Evolutionary conservation across 2,113 vertebrate genomes (phyloP).

Genomic region (Oplegnathus fasciatus): DNA sequence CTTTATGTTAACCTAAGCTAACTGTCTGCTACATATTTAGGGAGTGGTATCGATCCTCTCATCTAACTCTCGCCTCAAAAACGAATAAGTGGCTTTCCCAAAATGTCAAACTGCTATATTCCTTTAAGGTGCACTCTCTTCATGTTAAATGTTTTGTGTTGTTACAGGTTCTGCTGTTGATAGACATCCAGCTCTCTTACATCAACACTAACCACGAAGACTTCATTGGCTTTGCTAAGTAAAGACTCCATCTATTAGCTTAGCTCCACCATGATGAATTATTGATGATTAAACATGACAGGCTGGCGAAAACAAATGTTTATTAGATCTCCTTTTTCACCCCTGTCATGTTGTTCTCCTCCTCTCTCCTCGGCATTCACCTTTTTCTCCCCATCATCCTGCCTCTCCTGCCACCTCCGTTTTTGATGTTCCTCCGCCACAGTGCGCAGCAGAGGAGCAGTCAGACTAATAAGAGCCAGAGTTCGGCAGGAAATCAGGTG

Average conservation of each 20-base stretch:
- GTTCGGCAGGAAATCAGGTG: conserved; percentile 94
- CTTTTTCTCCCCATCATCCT: conserved; percentile 15
- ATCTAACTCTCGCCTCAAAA: neutral
- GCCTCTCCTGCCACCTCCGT: neutral
- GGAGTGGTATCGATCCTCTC: neutral
- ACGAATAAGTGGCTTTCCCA: neutral
- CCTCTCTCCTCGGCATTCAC: neutral
- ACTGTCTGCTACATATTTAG: neutral
- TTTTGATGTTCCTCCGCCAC: conserved; percentile 1
- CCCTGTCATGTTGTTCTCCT: conserved; percentile 31
- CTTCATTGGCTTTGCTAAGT: conserved; percentile 97
- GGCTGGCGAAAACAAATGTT: conserved; percentile 25
- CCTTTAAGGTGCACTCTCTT: neutral
- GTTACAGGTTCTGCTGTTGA: conserved; percentile 89
- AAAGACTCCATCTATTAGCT: conserved; percentile 69
- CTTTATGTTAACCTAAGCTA: neutral
- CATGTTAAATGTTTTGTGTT: neutral
- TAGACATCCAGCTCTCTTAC: conserved; percentile 94
- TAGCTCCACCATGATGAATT: conserved; percentile 47
- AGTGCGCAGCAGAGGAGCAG: conserved; percentile 96
- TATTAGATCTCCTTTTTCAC: neutral
- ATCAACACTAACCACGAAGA: conserved; percentile 97
- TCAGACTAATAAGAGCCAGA: conserved; percentile 93
- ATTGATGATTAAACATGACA: conserved; percentile 15
- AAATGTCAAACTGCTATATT: neutral